Percentiles rank a stretch among this genome's conserved stretches.
phyloP scores from a whole-genome alignment of 2,797 vertebrate genomes.

The Channallabes apus region DNA sequence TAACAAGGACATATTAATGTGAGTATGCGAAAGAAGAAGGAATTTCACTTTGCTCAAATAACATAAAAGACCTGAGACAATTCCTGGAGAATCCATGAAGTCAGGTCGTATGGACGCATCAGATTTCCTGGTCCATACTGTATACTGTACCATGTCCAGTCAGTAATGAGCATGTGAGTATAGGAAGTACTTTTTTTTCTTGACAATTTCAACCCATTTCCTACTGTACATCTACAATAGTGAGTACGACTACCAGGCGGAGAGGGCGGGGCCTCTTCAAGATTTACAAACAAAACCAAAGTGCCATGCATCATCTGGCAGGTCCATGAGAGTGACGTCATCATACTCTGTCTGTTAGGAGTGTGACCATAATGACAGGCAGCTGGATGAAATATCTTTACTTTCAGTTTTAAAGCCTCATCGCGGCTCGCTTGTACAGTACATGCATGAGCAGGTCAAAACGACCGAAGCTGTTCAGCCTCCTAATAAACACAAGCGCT shows the following conservation, averaged over 20 bases:
- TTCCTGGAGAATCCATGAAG: no score
- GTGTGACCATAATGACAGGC: background rate
- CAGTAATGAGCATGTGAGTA: background rate
- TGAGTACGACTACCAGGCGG: no score
- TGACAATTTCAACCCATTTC: no score
- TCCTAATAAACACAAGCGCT: background rate
- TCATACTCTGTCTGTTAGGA: background rate
- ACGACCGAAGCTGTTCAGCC: background rate
- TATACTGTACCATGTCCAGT: background rate
- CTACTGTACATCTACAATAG: no score
- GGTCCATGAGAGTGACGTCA: background rate
- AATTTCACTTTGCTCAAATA: background rate
- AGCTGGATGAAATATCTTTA: background rate
- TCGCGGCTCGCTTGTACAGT: background rate
- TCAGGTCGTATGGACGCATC: no score
- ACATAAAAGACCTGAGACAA: background rate
- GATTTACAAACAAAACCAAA: background rate
- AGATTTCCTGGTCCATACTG: background rate
- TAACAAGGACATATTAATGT: background rate
- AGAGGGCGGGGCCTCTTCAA: background rate
- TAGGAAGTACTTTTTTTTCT: background rate
- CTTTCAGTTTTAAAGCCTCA: background rate
- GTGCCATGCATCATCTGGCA: background rate
- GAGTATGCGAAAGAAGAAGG: background rate
- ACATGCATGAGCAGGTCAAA: background rate